phyloP scores from a whole-genome alignment of 2,888 invertebrate species.

The Iphiclides podalirius region DNA sequence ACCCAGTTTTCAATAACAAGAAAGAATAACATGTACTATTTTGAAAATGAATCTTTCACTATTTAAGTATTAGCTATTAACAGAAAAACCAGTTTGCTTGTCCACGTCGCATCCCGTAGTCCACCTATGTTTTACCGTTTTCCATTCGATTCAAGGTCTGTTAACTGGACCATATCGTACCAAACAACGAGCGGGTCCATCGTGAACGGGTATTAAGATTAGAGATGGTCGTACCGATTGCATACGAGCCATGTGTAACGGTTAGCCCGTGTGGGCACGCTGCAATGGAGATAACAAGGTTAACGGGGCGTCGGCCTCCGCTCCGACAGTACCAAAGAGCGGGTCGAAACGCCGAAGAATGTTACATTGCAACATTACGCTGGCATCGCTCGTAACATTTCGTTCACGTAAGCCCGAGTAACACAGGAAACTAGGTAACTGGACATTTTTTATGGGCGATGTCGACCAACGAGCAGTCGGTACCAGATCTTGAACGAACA shows the following conservation, averaged over 20 bases:
- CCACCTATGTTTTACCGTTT: slow-evolving; percentile 22
- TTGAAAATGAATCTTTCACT: too few species aligned
- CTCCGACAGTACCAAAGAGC: too few species aligned
- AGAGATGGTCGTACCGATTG: slow-evolving; percentile 43
- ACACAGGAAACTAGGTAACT: slow-evolving; percentile 35
- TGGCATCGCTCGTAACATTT: slow-evolving; percentile 34
- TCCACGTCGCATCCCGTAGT: too few species aligned
- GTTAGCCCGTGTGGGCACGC: slow-evolving; percentile 40
- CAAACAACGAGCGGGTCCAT: slow-evolving; percentile 16
- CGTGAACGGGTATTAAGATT: slow-evolving; percentile 22
- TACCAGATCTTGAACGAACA: too few species aligned
- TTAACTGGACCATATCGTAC: slow-evolving; percentile 23
- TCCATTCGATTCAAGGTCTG: slow-evolving; percentile 30
- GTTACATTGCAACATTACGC: slow-evolving; percentile 33
- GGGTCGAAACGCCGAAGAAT: slow-evolving; percentile 40
- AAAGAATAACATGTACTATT: too few species aligned
- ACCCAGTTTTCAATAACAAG: too few species aligned
- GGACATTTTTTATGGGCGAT: too few species aligned
- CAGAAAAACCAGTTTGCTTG: too few species aligned
- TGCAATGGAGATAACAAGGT: slow-evolving; percentile 64
- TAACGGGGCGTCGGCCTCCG: slow-evolving; percentile 53
- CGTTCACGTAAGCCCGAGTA: slow-evolving; percentile 35
- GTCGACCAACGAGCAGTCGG: too few species aligned
- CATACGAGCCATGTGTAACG: slow-evolving; percentile 52
- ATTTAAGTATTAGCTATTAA: too few species aligned